Percentiles rank a stretch among this genome's conserved stretches.
phyloP scores from a whole-genome alignment of 1,140 invertebrate species.

The Leptoteleia sp. region DNA sequence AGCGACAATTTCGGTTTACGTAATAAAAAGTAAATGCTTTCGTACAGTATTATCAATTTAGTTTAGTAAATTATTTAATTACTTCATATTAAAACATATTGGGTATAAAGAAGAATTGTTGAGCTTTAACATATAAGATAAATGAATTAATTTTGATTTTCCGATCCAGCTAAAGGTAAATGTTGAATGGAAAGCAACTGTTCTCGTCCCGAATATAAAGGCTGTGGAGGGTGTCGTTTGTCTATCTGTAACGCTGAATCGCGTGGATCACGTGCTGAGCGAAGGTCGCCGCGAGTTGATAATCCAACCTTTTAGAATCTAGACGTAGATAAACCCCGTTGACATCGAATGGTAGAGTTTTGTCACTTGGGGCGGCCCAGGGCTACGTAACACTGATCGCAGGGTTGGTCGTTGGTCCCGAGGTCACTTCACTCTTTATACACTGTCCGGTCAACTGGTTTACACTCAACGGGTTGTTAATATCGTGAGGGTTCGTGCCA shows the following conservation, averaged over 20 bases:
- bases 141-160: slow-evolving; percentile 4
- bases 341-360: slow-evolving; percentile 77
- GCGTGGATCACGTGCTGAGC: slow-evolving; percentile 53
- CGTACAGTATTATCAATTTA: too few relatives aligned
- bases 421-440: slow-evolving; percentile 82
- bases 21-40: too few relatives aligned
- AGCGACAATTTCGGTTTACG: too few relatives aligned
- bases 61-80: too few relatives aligned
- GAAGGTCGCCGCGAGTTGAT: slow-evolving; percentile 52
- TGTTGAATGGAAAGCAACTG: slow-evolving; percentile 17
- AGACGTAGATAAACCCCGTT: slow-evolving; percentile 78
- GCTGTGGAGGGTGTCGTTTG: slow-evolving; percentile 35
- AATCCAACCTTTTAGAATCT: slow-evolving; percentile 63
- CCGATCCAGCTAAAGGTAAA: background rate
- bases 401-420: slow-evolving; percentile 81
- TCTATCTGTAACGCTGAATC: slow-evolving; percentile 60
- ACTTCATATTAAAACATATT: too few relatives aligned
- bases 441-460: slow-evolving; percentile 91
- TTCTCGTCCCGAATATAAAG: slow-evolving; percentile 22
- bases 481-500: slow-evolving; percentile 94
- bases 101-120: too few relatives aligned
- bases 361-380: slow-evolving; percentile 80
- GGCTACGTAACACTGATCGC: slow-evolving; percentile 85
- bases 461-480: slow-evolving; percentile 94
- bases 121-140: too few relatives aligned